Base-by-base conservation (phyloP, 2,888 invertebrate genomes). In the Sphaerophoria rueppellii region DNA sequence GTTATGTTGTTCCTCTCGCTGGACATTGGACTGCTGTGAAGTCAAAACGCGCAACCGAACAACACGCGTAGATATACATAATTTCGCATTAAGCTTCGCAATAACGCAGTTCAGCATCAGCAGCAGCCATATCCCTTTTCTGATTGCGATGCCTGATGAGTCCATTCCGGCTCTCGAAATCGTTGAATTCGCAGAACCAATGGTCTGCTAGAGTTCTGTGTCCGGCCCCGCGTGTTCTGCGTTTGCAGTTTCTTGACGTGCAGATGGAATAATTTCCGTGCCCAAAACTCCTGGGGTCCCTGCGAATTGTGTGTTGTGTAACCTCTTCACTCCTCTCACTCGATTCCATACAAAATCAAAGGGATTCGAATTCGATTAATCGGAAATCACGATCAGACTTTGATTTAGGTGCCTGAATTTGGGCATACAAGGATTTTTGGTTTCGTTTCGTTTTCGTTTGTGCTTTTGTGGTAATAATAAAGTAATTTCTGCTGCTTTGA, bases 401-500 rank as follows among this genome's bases (percentile, higher is more conserved):
- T 85, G 85, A 85, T 85, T 85, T 85, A 85, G 77, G 85, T 81
- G 81, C 76, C 76, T 85, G 81, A 85, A 85, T 77, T 85, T 85
- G 76, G 81, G 81, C 85, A 81, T 79, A 85, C 85, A 81, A 70
- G 81, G 80, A 76, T 85, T 73, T 73, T 52, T 70, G 74, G 70
- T 79, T 79, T 24, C 24, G 24, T 24, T 24, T 24, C 24, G 24
- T 24, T 24, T 24, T 24, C 24, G 24, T 24, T 24, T 24, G 24
- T 24, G 24, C 24, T 24, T 24, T 24, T 60, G 60, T 72, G 85
- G 85, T 81, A 81, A 81, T 85, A 85, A 85, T 85, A 81, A 85
- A 85, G 85, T 85, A 85, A 85, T 85, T 85, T 81, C 81, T 85
- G 85, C 85, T 81, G 85, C 85, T 81, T 85, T 81, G 85, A 85